Conservation (phyloP, 2,113 vertebrate genomes). For the Atrichornis clamosus region DNA sequence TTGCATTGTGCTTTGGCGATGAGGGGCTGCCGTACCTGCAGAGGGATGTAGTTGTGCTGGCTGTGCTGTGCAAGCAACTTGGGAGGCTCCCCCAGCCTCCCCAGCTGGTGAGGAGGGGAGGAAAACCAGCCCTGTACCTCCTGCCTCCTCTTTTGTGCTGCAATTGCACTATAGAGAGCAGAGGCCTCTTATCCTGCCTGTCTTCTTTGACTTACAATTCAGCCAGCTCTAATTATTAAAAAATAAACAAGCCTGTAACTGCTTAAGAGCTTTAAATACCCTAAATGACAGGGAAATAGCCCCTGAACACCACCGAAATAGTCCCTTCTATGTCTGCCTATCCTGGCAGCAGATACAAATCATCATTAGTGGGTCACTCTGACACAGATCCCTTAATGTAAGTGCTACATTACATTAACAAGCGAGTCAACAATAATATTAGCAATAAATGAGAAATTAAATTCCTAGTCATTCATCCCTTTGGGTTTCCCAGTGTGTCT, state of each 20-base stretch:
- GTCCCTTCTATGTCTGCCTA: constrained; percentile 19
- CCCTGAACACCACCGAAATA: neutral
- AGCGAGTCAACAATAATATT: constrained; percentile 63
- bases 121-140: neutral
- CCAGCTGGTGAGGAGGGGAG: neutral
- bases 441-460: constrained; percentile 64
- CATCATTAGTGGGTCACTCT: constrained; percentile 46
- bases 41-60: neutral
- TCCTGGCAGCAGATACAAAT: constrained; percentile 50
- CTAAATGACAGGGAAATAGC: constrained; percentile 45
- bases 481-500: constrained; percentile 47
- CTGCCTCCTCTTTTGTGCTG: neutral
- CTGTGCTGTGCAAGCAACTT: neutral
- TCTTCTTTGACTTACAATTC: constrained; percentile 12
- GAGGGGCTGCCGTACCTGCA: neutral
- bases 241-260: constrained; percentile 53
- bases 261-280: constrained; percentile 49
- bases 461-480: constrained; percentile 59
- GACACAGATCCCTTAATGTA: constrained; percentile 53
- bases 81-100: neutral
- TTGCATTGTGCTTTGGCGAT: neutral
- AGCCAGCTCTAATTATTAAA: constrained; percentile 52
- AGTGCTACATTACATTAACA: constrained; percentile 61
- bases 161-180: neutral
- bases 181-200: neutral